Evolutionary conservation across 2,797 vertebrate genomes (phyloP).

Genomic region (Microcaecilia unicolor): DNA sequence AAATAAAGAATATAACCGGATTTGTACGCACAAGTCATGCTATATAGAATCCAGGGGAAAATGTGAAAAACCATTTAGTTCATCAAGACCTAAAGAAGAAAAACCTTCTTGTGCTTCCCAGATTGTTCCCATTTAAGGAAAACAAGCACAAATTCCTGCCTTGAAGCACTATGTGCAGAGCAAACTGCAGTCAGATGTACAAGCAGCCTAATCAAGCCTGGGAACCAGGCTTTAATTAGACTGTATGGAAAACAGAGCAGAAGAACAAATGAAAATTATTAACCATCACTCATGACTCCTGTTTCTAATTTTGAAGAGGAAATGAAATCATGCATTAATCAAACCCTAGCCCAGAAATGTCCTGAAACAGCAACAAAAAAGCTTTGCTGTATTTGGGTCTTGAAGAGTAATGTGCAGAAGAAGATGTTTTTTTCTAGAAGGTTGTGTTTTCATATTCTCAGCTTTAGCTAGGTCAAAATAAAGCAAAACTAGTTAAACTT

Average conservation of each 20-base stretch:
- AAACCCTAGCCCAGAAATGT: constrained; percentile 43
- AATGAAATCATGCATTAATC: constrained; percentile 59
- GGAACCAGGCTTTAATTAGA: constrained; percentile 57
- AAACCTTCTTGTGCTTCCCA: constrained; percentile 32
- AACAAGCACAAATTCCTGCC: constrained; percentile 51
- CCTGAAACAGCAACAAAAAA: constrained; percentile 48
- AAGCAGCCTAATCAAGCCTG: constrained; percentile 54
- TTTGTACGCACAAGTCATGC: no score
- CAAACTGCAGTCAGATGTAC: constrained; percentile 61
- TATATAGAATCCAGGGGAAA: no score
- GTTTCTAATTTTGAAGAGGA: constrained; percentile 69
- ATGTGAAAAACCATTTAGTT: no score
- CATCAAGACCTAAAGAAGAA: constrained; percentile 8
- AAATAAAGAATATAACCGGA: no score
- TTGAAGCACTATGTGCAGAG: constrained; percentile 44
- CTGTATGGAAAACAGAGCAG: constrained; percentile 53
- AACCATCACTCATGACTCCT: constrained; percentile 52
- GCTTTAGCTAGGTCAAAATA: constrained; percentile 24
- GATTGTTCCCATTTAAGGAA: constrained; percentile 51
- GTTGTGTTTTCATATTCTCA: constrained; percentile 15
- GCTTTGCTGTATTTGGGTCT: constrained; percentile 39
- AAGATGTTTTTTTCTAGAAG: constrained; percentile 25
- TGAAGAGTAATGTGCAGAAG: constrained; percentile 23
- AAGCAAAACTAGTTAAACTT: constrained; percentile 22
- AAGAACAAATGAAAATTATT: constrained; percentile 64